A percentile compares a stretch with the other conserved stretches of the same genome.
Evolutionary conservation across 2,888 invertebrate species (phyloP).

Genomic region (Galeruca laticollis): DNA sequence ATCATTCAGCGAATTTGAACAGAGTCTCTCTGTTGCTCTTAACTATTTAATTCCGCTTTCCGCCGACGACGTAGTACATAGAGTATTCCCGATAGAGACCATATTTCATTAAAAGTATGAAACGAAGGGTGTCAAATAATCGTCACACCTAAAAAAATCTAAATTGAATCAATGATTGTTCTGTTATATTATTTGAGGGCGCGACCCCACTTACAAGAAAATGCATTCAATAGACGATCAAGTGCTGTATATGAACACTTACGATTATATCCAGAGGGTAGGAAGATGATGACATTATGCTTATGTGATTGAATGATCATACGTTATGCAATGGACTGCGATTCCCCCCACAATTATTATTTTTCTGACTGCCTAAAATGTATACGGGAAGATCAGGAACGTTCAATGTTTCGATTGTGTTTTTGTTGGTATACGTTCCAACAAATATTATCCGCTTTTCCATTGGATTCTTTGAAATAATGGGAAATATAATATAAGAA

Average conservation of each 20-base stretch:
- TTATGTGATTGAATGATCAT: constrained; percentile 53
- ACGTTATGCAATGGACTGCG: constrained; percentile 22
- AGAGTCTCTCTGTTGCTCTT: constrained; percentile 60
- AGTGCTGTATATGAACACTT: constrained; percentile 65
- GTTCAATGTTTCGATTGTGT: background rate
- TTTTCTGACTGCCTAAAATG: background rate
- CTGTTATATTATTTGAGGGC: constrained; percentile 76
- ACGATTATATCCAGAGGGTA: constrained; percentile 61
- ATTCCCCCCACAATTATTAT: constrained; percentile 31
- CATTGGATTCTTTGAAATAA: too few relatives aligned
- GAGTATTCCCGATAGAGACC: constrained; percentile 60
- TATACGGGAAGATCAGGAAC: background rate
- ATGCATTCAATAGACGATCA: constrained; percentile 65
- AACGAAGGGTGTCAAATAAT: constrained; percentile 66
- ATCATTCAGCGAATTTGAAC: constrained; percentile 57
- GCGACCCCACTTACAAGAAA: constrained; percentile 60
- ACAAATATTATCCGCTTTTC: too few relatives aligned
- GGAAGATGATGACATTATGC: constrained; percentile 59
- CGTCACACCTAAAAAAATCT: constrained; percentile 71
- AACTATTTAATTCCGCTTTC: constrained; percentile 64
- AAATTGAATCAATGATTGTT: constrained; percentile 78
- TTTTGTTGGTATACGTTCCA: too few relatives aligned
- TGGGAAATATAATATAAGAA: too few relatives aligned
- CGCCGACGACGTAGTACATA: constrained; percentile 45
- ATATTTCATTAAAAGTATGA: constrained; percentile 66